Percentiles rank a stretch among this genome's conserved stretches.
Evolutionary conservation across 2,888 invertebrate genomes (phyloP).

Genomic region (Mycalesis mineus): DNA sequence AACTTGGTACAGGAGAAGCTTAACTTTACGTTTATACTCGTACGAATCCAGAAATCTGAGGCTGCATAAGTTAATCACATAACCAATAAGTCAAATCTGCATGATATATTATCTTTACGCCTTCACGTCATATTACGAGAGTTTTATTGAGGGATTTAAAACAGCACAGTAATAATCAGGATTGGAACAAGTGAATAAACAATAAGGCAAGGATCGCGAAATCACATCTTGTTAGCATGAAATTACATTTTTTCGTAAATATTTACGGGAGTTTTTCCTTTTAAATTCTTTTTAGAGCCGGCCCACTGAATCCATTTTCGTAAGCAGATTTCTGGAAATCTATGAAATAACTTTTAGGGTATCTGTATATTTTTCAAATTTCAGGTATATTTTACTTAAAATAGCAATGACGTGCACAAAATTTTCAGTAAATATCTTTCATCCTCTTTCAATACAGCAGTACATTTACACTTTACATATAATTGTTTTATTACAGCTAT

Average conservation of each 20-base stretch:
- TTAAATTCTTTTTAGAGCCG: conserved; percentile 13
- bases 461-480: too few species aligned
- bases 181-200: conserved; percentile 18
- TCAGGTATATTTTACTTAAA: neutral
- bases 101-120: neutral
- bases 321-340: conserved; percentile 6
- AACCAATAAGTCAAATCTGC: too few species aligned
- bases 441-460: too few species aligned
- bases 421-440: too few species aligned
- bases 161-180: conserved; percentile 5
- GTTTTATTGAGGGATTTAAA: neutral
- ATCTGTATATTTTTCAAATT: neutral
- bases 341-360: neutral
- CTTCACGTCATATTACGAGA: neutral
- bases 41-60: too few species aligned
- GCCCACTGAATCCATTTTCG: conserved; percentile 13
- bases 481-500: too few species aligned
- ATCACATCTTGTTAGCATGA: conserved; percentile 25
- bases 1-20: too few species aligned
- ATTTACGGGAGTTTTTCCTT: conserved; percentile 22
- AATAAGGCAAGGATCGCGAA: conserved; percentile 19
- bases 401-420: too few species aligned
- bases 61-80: too few species aligned
- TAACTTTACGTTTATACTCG: too few species aligned
- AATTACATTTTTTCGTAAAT: conserved; percentile 23